These are phyloP conservation scores for Euura lappo DNA, from an alignment of 1,140 invertebrate species.

Conservation along the genomic window DNA sequence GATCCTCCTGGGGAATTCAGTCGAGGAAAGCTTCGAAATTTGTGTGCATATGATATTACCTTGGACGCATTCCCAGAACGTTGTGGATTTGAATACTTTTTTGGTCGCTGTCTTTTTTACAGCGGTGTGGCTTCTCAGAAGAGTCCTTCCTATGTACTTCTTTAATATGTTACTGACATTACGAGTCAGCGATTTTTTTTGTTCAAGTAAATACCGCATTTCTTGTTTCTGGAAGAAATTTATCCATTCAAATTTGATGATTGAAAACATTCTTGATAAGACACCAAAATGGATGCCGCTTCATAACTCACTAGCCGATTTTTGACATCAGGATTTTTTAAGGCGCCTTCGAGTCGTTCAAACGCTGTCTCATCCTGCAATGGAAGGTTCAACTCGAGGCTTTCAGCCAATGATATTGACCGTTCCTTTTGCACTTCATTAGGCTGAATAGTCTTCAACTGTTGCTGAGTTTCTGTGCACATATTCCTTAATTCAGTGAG, in stretches of 20 bases:
- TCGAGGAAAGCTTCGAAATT: no score
- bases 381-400: not conserved
- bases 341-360: not conserved
- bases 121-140: not conserved
- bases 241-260: not conserved
- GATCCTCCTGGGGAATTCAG: no score
- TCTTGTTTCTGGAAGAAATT: not conserved
- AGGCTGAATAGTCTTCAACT: no score
- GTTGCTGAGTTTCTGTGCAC: no score
- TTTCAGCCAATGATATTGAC: no score
- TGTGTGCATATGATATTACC: no score
- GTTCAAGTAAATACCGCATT: not conserved
- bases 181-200: not conserved
- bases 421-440: no score
- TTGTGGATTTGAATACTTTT: not conserved
- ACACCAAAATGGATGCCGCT: no score
- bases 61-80: not conserved
- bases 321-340: not conserved
- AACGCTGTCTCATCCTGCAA: not conserved
- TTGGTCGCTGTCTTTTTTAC: not conserved
- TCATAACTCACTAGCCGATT: not conserved
- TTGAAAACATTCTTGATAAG: no score
- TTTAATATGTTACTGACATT: not conserved
- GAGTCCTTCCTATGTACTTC: not conserved
- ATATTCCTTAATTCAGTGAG: no score